Base-by-base conservation (phyloP, 92 coral and sea anemone genomes). In the Porites evermanni region DNA sequence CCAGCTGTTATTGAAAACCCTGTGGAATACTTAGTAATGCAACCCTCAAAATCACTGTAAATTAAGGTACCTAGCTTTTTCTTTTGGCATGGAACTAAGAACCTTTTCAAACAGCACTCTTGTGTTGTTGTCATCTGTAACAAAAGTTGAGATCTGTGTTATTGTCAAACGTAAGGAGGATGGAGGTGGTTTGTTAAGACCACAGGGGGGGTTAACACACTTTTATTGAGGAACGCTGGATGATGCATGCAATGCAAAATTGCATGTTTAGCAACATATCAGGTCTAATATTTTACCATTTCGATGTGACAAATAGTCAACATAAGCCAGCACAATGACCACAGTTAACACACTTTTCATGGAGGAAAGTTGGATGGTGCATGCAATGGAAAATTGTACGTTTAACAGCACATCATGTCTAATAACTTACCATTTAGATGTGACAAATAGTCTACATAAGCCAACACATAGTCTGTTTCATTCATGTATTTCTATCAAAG, bases 31-130 rank as follows among this genome's bases (percentile, higher is more conserved):
- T 38, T 38, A 38, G 47, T 38, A 38, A 38, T 38, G 47, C 47
- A 38, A 38, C 47, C 47, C 6, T 38, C 7, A 38, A 38, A 38
- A 38, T 0, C 47, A 38, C 47, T 38, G 17, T 56, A 4, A 9
- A 38, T 78, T 63, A 63, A 38, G 47, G 47, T 38, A 97, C 99
- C 99, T 94, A 23, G 98, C 96, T 82, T 91, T 92, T 72, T 97
- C 99, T 63, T 93, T 97, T 0, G 99, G 99, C 94, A 97, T 96
- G 75, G 95, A 89, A 76, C 93, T 93, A 11, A 97, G 81, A 67
- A 95, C 98, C 77, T 96, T 91, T 72, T 97, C 99, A 87, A 97
- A 97, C 60, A 97, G 84, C 5, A 97, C 99, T 86, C 99, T 91
- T 21, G 98, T 95, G 76, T 97, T 97, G 90, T 97, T 97, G 86